Conservation (phyloP, 2,797 vertebrate species). For the Bovichtus diacanthus region DNA sequence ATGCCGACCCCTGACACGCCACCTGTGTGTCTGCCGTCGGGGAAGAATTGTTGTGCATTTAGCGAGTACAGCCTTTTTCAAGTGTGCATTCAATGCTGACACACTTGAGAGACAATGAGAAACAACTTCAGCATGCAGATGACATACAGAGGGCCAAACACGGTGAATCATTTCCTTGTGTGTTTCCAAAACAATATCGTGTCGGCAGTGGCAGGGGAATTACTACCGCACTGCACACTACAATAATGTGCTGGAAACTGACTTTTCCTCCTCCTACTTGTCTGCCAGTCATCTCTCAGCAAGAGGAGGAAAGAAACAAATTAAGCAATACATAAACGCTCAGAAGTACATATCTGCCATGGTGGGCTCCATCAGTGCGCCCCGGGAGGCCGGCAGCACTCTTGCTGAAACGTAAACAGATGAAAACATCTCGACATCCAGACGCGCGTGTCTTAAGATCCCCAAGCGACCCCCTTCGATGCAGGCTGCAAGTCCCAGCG, state of each 20-base stretch:
- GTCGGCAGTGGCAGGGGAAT: constrained; percentile 27
- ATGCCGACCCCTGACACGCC: background rate
- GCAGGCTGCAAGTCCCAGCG: constrained; percentile 26
- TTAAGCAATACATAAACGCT: constrained; percentile 66
- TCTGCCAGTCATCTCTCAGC: constrained; percentile 67
- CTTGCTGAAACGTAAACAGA: constrained; percentile 57
- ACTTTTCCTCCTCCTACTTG: constrained; percentile 29
- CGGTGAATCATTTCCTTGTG: constrained; percentile 19
- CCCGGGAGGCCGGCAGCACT: constrained; percentile 45
- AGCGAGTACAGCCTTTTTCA: background rate
- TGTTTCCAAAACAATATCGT: constrained; percentile 13
- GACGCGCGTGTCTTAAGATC: constrained; percentile 42
- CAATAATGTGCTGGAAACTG: constrained; percentile 43
- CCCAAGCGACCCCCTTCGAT: background rate
- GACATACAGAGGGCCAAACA: constrained; percentile 15
- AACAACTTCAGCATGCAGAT: constrained; percentile 33
- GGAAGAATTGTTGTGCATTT: background rate
- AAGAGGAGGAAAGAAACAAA: constrained; percentile 61
- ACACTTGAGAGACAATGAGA: constrained; percentile 12
- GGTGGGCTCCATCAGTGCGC: constrained; percentile 35
- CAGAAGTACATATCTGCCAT: constrained; percentile 52
- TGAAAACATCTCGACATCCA: constrained; percentile 61
- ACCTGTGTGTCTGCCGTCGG: background rate
- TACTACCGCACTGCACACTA: background rate
- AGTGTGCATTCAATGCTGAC: background rate